Percentiles rank a stretch among this genome's conserved stretches.
Conservation (phyloP, 2,113 vertebrate genomes). For the Sceloporus tristichus region DNA sequence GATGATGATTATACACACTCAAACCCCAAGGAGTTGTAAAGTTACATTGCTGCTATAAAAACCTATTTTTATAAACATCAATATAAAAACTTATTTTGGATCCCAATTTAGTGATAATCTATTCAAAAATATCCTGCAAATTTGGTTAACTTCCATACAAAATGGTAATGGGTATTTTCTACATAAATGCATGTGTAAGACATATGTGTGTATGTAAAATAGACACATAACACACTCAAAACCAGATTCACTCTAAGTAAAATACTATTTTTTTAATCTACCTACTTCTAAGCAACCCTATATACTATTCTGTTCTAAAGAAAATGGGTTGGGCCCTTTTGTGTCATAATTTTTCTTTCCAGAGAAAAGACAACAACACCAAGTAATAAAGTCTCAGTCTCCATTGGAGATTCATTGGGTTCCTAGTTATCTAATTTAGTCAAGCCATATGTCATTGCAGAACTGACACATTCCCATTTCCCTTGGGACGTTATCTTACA, state of each 20-base stretch:
- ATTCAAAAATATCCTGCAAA: conserved; percentile 39
- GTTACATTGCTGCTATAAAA: conserved; percentile 54
- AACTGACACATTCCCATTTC: not conserved
- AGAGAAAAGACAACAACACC: not conserved
- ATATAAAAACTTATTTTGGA: conserved; percentile 24
- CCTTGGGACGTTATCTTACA: not conserved
- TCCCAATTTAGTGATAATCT: conserved; percentile 48
- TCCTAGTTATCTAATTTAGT: not conserved
- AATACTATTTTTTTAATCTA: not conserved
- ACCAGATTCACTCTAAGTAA: not conserved
- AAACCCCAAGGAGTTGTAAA: conserved; percentile 58
- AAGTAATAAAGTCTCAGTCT: not conserved
- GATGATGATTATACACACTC: conserved; percentile 49
- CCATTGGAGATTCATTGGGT: not conserved
- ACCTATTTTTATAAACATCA: not conserved
- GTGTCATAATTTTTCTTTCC: not conserved
- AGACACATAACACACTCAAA: too few relatives aligned
- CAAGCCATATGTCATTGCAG: not conserved
- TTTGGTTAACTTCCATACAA: conserved; percentile 17
- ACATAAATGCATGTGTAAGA: not conserved
- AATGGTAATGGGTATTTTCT: conserved; percentile 33
- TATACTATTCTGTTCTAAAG: not conserved
- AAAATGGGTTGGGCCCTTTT: not conserved
- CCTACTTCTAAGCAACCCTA: not conserved
- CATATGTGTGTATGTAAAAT: too few relatives aligned